These are phyloP conservation scores for Pseudolycoriella hygida DNA, from an alignment of 2,888 invertebrate species.

Conservation along the genomic window DNA sequence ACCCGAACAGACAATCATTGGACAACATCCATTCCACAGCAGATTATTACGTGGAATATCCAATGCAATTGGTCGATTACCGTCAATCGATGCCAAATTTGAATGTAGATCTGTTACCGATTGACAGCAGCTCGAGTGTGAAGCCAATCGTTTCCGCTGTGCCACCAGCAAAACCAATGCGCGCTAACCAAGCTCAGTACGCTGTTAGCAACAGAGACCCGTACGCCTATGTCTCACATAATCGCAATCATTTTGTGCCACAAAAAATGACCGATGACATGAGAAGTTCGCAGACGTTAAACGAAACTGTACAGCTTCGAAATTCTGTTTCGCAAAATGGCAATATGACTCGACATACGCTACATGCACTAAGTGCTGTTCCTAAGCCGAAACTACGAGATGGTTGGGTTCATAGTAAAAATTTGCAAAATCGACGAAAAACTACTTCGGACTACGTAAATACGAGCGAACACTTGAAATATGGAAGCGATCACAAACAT, in stretches of 20 bases:
- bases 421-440: not conserved
- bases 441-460: not conserved
- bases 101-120: conserved; percentile 25
- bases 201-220: not conserved
- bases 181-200: conserved; percentile 14
- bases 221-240: not conserved
- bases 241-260: conserved; percentile 20
- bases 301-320: conserved; percentile 34
- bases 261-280: conserved; percentile 9
- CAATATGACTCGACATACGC: conserved; percentile 50
- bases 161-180: conserved; percentile 37
- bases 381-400: conserved; percentile 56
- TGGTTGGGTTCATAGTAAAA: conserved; percentile 23
- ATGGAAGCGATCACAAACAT: conserved; percentile 34
- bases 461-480: conserved; percentile 29
- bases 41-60: conserved; percentile 5
- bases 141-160: conserved; percentile 14
- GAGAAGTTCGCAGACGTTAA: conserved; percentile 31
- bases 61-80: conserved; percentile 28
- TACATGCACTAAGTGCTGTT: conserved; percentile 54
- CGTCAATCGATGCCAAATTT: conserved; percentile 40
- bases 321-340: conserved; percentile 32
- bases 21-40: conserved; percentile 39
- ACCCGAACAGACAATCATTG: conserved; percentile 33
- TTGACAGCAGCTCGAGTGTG: conserved; percentile 16